Evolutionary conservation across 2,113 vertebrate species (phyloP), one percentile per base, ranked within the genome.

Genomic region (Thinocorus orbignyianus): DNA sequence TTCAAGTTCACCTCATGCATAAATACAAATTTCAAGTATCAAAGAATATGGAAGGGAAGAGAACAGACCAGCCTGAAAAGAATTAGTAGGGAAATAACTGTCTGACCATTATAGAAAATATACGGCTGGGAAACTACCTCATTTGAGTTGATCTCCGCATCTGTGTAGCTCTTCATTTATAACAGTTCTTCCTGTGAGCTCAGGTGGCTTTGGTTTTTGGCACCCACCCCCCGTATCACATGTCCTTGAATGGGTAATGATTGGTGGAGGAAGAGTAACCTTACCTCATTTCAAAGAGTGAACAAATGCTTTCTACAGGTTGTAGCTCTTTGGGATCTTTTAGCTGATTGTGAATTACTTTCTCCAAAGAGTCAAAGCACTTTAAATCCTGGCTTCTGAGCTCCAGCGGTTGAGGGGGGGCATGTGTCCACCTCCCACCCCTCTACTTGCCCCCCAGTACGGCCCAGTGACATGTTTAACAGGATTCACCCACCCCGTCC

Each of bases 381-480:
- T 88, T 20, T 76, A n/a, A 62, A 84, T 33, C 30, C 25, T 8
- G 4, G 25, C 15, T 42, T 33, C 13, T 3, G 8, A 39, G 35
- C 44, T 60, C 48, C 5, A 8, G 52, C 0, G 0, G 22, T 2
- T 41, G 39, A 6, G 28, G 10, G 48, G 8, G 8, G 24, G 6
- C 3, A 5, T 19, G 31, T 51, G 2, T 0, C 48, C 12, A 2
- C 62, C 8, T 7, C 17, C 41, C 46, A 33, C 24, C 24, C 13
- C 11, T 1, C 12, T 42, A 28, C 37, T 31, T 42, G 17, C 70
- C 70, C 0, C 52, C 57, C 0, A 0, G 6, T 11, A 13, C 35
- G 42, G 39, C 2, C 24, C 54, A 58, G 57, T 15, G 58, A 37
- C 18, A 35, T 17, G 24, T 69, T 95, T 80, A 93, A 96, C 70